Base-by-base conservation (phyloP, 1,140 invertebrate genomes). In the Hypsibius dujardini region DNA sequence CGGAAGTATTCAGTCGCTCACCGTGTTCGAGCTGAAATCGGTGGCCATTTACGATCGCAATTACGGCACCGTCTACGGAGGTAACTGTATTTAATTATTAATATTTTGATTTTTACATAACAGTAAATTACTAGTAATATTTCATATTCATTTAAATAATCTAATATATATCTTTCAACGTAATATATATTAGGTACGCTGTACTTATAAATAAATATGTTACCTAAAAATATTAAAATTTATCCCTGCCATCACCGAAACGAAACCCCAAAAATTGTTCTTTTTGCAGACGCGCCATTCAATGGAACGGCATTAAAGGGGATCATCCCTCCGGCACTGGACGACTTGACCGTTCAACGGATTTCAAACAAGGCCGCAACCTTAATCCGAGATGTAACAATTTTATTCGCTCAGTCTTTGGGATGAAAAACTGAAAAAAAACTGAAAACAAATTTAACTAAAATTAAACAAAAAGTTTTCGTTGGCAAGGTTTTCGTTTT, bases 361-460 rank as follows among this genome's bases (percentile, higher is more conserved):
- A 56, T 56, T n/a, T 56, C 50, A n/a, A n/a, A 56, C 50, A 56
- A 56, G n/a, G 50, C 50, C 7, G 50, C 50, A n/a, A n/a, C 50
- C n/a, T 56, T 56, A 56, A n/a, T 56, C 7, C 50, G 50, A 56
- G 50, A 56, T 7, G 50, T 56, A 56, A 56, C 7, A 56, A 56
- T n/a, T 56, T 56, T 56, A 56, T n/a, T 56, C 50, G n/a, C 50
- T 56, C n/a, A 28, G 7, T 56, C 50, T 56, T 56, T 56, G 7
- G 50, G 50, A 56, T 56, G 50, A 56, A 56, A 12, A n/a, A 56
- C 50, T 12, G 7, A 7, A n/a, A 12, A 56, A 56, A 56, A n/a
- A 28, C 28, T 28, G 28, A 28, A 28, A 28, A 28, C 28, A 28
- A 28, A 28, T 28, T 28, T 28, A 28, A 28, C 28, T 28, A 28